phyloP scores from a whole-genome alignment of 2,888 invertebrate genomes.

The Orthonychiurus folsomi region DNA sequence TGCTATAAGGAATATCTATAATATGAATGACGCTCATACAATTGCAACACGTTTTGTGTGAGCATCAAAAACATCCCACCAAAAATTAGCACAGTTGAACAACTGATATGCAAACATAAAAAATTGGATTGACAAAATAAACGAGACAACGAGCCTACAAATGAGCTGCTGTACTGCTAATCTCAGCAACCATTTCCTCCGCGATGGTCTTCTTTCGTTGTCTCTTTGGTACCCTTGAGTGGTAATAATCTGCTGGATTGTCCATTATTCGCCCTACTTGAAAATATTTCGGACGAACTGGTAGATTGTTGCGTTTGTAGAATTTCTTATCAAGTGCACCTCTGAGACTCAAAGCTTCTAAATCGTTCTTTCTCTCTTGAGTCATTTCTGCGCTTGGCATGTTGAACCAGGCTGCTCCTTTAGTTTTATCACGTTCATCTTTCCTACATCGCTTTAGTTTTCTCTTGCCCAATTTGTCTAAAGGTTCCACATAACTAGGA shows the following conservation, averaged over 20 bases:
- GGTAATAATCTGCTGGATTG: conserved; percentile 77
- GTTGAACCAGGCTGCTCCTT: conserved; percentile 81
- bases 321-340: conserved; percentile 86
- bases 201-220: conserved; percentile 82
- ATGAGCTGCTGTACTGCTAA: conserved; percentile 6
- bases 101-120: too few species aligned
- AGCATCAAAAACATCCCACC: too few species aligned
- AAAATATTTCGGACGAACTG: conserved; percentile 84
- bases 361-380: conserved; percentile 75
- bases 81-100: too few species aligned
- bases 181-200: conserved; percentile 56
- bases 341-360: conserved; percentile 85
- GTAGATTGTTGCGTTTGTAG: conserved; percentile 85
- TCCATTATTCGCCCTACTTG: conserved; percentile 68
- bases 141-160: conserved; percentile 1
- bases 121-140: neutral
- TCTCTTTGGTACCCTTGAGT: conserved; percentile 69
- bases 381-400: conserved; percentile 81
- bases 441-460: conserved; percentile 42
- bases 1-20: too few species aligned
- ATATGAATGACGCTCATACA: too few species aligned
- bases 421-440: conserved; percentile 66
- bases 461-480: conserved; percentile 22
- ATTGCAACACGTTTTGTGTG: too few species aligned
- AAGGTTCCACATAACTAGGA: conserved; percentile 22